phyloP scores from a whole-genome alignment of 1,140 invertebrate species.

The Drosophila melanica region DNA sequence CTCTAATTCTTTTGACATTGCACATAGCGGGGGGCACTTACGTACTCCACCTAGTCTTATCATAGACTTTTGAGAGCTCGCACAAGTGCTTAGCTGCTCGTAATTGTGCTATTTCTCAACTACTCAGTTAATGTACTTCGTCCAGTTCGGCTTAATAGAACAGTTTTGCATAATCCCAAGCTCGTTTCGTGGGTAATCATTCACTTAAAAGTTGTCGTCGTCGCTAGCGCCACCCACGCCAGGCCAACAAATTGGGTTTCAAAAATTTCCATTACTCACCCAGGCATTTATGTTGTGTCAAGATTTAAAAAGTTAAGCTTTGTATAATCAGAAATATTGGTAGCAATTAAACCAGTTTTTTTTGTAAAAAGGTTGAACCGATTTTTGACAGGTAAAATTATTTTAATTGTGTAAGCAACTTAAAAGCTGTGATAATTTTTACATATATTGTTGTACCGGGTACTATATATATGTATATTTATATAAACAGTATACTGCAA shows the following conservation, averaged over 20 bases:
- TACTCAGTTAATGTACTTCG: constrained; percentile 16
- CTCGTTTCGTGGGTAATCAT: constrained; percentile 67
- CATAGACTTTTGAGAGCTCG: neutral
- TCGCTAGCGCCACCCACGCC: constrained; percentile 48
- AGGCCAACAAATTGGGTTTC: constrained; percentile 53
- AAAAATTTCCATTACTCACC: constrained; percentile 53
- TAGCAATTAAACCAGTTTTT: neutral
- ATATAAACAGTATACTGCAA: no score
- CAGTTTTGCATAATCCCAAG: constrained; percentile 63
- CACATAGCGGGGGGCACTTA: constrained; percentile 20
- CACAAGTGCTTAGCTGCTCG: neutral
- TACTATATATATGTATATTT: no score
- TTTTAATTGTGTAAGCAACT: neutral
- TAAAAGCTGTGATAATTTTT: no score
- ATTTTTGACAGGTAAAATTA: neutral
- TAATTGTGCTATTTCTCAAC: neutral
- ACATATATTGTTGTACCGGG: no score
- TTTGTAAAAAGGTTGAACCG: neutral
- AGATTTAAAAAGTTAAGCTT: neutral
- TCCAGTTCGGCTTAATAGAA: constrained; percentile 13
- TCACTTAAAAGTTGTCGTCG: constrained; percentile 60
- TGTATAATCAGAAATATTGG: neutral
- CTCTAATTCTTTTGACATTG: constrained; percentile 39
- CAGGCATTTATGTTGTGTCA: no score
- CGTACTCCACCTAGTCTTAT: constrained; percentile 8